These are phyloP conservation scores for Syndactyla subalaris DNA, from an alignment of 2,797 vertebrate genomes.

Conservation along the genomic window DNA sequence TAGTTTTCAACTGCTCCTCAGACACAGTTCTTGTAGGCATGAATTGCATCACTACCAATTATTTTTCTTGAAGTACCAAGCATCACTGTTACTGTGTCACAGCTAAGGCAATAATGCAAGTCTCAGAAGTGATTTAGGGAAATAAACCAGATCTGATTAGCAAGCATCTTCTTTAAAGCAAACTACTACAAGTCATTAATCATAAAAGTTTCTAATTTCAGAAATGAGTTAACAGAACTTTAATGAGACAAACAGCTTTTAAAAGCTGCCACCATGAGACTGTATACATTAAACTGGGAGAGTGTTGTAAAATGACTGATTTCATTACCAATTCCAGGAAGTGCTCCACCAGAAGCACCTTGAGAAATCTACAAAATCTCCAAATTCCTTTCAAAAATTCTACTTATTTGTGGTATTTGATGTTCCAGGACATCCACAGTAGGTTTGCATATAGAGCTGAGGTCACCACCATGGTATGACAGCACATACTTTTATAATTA, in stretches of 20 bases:
- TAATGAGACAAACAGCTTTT: slow-evolving; percentile 45
- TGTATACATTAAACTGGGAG: not conserved
- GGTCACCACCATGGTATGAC: not conserved
- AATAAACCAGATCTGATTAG: not conserved
- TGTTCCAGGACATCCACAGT: rapidly evolving
- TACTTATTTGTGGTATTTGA: not conserved
- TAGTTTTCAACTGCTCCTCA: not conserved
- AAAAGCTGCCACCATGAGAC: slow-evolving; percentile 15
- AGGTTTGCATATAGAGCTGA: not conserved
- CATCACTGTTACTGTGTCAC: not conserved
- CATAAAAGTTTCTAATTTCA: slow-evolving; percentile 48
- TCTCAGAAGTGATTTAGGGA: slow-evolving; percentile 2
- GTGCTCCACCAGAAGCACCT: not conserved
- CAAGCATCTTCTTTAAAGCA: not conserved
- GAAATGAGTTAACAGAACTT: slow-evolving; percentile 42
- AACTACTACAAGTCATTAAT: slow-evolving; percentile 35
- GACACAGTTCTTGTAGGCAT: not conserved
- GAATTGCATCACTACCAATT: not conserved
- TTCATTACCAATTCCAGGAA: not conserved
- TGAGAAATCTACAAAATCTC: not conserved
- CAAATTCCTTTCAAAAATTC: not conserved
- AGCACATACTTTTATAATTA: not conserved
- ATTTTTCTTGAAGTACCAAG: not conserved
- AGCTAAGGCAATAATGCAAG: slow-evolving; percentile 3
- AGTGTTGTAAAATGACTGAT: not conserved